Evolutionary conservation across 2,888 invertebrate genomes (phyloP), one percentile per base, ranked within the genome.

Genomic region (Lacanobia wlatinum): DNA sequence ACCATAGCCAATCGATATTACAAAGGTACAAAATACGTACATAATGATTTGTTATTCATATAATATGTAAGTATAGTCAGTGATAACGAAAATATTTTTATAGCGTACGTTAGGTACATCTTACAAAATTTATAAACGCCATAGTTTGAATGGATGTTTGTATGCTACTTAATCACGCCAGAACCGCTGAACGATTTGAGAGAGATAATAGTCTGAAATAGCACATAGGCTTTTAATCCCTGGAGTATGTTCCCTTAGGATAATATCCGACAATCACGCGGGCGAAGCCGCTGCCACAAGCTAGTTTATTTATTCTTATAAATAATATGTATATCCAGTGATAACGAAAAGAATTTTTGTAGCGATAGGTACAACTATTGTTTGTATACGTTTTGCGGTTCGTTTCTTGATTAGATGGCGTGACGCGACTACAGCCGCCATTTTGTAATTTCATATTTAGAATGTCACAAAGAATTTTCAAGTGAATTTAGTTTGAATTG

Each of bases 351-450:
- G 0, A 74, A 55, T 75, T 67, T 66, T 60, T 52, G 52, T 59
- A n/a, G 53, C 77, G 60, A 65, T 65, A 61, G 34, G 18, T 55
- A 76, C 59, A 38, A 78, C 34, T 58, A 73, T 60, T 79, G 50
- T 73, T 80, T 76, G 65, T 59, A 52, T 43, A 58, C 28, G 34
- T 63, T 56, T 52, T 46, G 55, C 43, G 28, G 43, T 76, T 80
- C 61, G 76, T 73, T 78, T 60, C 56, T 66, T 75, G 68, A 75
- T 76, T 76, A 65, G 18, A 21, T 66, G 38, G 55, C 65, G 59
- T 76, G 76, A 80, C 76, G 59, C 48, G n/a, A 21, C 43, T 38
- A n/a, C 14, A 48, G 62, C 2, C 43, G 81, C 68, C 81, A 77
- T 77, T 68, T 77, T 77, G 18, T 53, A 58, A 38, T 62, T 80